Percentiles rank a stretch among this genome's conserved stretches.
Evolutionary conservation across 2,113 vertebrate genomes (phyloP).

Genomic region (Aspiorhynchus laticeps): DNA sequence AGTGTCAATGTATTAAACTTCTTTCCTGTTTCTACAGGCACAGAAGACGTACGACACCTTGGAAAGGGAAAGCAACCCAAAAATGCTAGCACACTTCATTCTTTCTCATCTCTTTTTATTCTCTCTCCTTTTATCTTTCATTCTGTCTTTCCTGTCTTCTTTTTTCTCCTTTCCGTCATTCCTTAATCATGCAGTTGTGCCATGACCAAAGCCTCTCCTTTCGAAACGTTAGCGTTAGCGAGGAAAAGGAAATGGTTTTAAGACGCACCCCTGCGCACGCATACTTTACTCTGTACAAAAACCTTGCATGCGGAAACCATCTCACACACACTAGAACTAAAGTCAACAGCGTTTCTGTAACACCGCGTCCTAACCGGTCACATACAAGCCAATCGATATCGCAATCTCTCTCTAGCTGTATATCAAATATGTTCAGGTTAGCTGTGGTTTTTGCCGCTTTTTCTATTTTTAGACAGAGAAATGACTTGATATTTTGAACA

Average conservation of each 20-base stretch:
- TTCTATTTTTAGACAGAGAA: not conserved
- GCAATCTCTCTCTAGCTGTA: not conserved
- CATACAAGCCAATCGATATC: not conserved
- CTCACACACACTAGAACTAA: not conserved
- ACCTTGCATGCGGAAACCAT: conserved; percentile 55
- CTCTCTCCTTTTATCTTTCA: conserved; percentile 27
- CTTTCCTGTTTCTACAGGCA: conserved; percentile 68
- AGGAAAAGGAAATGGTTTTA: conserved; percentile 38
- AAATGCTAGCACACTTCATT: conserved; percentile 75
- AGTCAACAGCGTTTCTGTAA: conserved; percentile 8
- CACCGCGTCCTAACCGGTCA: not conserved
- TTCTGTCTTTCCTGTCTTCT: not conserved
- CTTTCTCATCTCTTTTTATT: conserved; percentile 53
- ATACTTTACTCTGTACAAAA: conserved; percentile 45
- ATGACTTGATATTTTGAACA: not conserved
- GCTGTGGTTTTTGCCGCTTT: not conserved
- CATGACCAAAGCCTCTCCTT: conserved; percentile 58
- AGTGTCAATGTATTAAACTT: not conserved
- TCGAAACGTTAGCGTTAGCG: conserved; percentile 7
- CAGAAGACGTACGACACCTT: conserved; percentile 68
- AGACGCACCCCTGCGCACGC: conserved; percentile 35
- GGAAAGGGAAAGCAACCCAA: conserved; percentile 72
- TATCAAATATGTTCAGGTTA: not conserved
- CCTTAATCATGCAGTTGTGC: conserved; percentile 76
- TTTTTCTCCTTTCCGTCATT: conserved; percentile 64